These are phyloP conservation scores for Toxotes chatareus DNA, from an alignment of 2,113 vertebrate genomes.

Conservation along the genomic window DNA sequence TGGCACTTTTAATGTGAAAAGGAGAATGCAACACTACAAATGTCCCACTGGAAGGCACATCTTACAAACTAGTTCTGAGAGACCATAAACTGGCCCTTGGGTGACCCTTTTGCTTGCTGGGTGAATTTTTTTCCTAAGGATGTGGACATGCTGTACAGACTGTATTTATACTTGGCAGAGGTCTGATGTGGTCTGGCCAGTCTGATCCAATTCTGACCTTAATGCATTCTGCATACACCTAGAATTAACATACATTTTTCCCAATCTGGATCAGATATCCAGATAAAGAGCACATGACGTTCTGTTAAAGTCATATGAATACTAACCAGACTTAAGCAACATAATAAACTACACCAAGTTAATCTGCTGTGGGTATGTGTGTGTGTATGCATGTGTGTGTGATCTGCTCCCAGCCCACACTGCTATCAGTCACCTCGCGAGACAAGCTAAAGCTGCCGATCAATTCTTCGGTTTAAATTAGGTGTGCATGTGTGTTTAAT, in stretches of 20 bases:
- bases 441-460: conserved; percentile 61
- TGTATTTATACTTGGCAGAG: too few relatives aligned
- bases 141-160: too few relatives aligned
- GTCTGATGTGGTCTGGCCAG: neutral
- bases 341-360: conserved; percentile 27
- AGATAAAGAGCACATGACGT: neutral
- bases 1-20: neutral
- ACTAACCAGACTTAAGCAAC: conserved; percentile 1
- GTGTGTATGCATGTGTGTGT: conserved; percentile 1
- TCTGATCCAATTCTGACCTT: neutral
- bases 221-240: neutral
- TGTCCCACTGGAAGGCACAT: neutral
- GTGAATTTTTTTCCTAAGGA: neutral
- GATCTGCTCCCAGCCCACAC: conserved; percentile 4
- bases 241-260: neutral
- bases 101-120: neutral
- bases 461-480: conserved; percentile 47
- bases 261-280: neutral
- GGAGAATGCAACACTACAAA: neutral
- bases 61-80: too few relatives aligned
- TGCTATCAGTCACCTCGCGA: conserved; percentile 27
- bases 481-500: conserved; percentile 52
- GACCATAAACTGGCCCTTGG: neutral
- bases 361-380: conserved; percentile 7
- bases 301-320: conserved; percentile 20